Evolutionary conservation across 2,113 vertebrate species (phyloP), one percentile per base, ranked within the genome.

Genomic region (Syngnathoides biaculeatus): DNA sequence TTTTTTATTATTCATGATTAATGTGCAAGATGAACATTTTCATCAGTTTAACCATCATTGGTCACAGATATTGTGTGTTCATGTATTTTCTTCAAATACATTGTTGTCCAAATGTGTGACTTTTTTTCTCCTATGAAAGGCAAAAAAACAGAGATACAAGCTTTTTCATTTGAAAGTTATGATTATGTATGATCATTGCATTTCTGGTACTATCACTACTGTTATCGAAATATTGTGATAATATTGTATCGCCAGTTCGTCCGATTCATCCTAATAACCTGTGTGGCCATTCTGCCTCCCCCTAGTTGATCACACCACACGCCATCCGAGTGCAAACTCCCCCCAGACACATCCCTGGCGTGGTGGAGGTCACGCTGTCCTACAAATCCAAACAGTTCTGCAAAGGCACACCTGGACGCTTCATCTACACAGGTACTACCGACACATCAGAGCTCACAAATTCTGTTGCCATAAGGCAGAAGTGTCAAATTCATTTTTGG

Each of bases 301-400:
- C 68, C 13, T 81, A 99, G 97, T 90, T 99, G 89, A 99, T 99
- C 85, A 99, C 97, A 57, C 96, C 97, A 19, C 96, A 98, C 45
- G 97, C 97, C 89, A 99, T 99, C 75, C 93, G 96, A 0, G 97
- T 99, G 84, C 96, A 99, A 89, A 99, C 96, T 17, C 96, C 97
- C 60, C 97, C 97, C 73, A 93, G 97, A 84, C 97, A 99, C 75
- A 99, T 99, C 92, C 97, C 97, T 1, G 97, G 97, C 40, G 97
- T 99, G 75, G 97, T 99, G 82, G 97, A 98, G 91, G 97, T 99
- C 86, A 99, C 96, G 83, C 89, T 99, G 92, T 99, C 97, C 90
- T 99, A 99, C 93, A 99, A 99, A 84, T 98, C 96, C 47, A 99
- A 99, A 90, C 97, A 99, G 88, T 99, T 99, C 90, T 99, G 97